These are phyloP conservation scores for Cosmorhoe ocellata DNA, from an alignment of 2,888 invertebrate genomes.

Conservation along the genomic window DNA sequence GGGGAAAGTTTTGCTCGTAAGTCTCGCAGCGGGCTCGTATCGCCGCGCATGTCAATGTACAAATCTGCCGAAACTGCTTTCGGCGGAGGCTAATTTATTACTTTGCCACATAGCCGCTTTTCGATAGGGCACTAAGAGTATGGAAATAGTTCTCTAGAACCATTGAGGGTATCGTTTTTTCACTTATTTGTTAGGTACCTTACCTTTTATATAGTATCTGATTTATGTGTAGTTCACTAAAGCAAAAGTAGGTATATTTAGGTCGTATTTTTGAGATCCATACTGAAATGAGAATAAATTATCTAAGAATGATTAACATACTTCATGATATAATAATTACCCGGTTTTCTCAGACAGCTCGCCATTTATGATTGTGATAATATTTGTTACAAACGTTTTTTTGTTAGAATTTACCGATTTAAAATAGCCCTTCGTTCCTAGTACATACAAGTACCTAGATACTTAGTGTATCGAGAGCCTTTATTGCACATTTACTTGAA, in stretches of 20 bases:
- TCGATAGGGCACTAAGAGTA: not conserved
- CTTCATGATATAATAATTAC: constrained; percentile 4
- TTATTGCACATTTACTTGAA: no score
- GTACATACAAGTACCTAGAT: no score
- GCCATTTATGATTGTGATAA: constrained; percentile 18
- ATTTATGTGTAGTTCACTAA: no score
- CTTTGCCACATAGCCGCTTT: constrained; percentile 8
- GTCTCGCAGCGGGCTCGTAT: constrained; percentile 21
- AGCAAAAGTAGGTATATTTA: no score
- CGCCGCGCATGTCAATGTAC: constrained; percentile 25
- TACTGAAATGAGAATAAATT: no score
- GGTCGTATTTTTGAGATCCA: no score
- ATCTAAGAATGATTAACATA: no score
- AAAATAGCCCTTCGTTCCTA: no score
- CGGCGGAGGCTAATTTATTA: constrained; percentile 25
- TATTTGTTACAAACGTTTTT: constrained; percentile 4
- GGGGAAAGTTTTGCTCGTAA: constrained; percentile 27
- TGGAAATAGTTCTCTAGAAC: not conserved
- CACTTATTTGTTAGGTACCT: no score
- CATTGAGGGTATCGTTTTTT: no score
- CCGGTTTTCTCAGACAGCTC: constrained; percentile 7
- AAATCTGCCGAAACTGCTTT: constrained; percentile 30
- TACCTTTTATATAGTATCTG: no score
- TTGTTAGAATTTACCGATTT: constrained; percentile 1
- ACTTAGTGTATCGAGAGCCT: no score